Evolutionary conservation across 2,888 invertebrate genomes (phyloP), one percentile per base, ranked within the genome.

Genomic region (Plutella xylostella): DNA sequence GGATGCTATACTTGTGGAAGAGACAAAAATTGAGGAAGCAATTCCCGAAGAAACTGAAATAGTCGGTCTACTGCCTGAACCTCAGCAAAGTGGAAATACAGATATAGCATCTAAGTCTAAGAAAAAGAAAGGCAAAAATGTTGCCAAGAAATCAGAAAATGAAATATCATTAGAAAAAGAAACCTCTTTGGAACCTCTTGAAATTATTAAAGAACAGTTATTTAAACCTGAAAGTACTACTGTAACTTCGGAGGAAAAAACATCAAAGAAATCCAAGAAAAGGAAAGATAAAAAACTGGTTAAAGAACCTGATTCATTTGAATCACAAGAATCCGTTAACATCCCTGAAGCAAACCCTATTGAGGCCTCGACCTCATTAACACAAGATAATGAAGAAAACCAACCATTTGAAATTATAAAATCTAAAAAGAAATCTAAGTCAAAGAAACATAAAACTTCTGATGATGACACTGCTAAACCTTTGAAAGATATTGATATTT

Each of bases 401-500:
- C 22, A 22, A 19, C 39, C 22, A 17, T 4, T 25, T 17, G 25
- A 39, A 25, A 25, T 25, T 33, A 40, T 12, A 14, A 22, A 39
- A 25, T 39, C 39, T 11, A 76, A 69, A 60, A 73, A 74, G 60
- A 77, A 69, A 53, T 44, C 53, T 1, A 75, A 72, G 54, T 51
- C 56, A 6, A 74, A 70, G 42, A 76, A 72, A 56, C 47, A 70
- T 42, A 75, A 71, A 56, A 47, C 56, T 47, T 45, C 55, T 3
- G 62, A 65, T 48, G 66, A 72, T 48, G 72, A 74, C 43, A 65
- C 66, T 45, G 72, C 72, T 46, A 68, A 60, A 47, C 67, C 68
- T 45, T 50, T 71, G 4, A 63, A 66, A 54, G 67, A 69, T 49
- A 71, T 70, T 46, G 67, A 70, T 54, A 60, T 43, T 50, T 54